These are phyloP conservation scores for Agelaius phoeniceus DNA, from an alignment of 2,113 vertebrate genomes.

Conservation along the genomic window DNA sequence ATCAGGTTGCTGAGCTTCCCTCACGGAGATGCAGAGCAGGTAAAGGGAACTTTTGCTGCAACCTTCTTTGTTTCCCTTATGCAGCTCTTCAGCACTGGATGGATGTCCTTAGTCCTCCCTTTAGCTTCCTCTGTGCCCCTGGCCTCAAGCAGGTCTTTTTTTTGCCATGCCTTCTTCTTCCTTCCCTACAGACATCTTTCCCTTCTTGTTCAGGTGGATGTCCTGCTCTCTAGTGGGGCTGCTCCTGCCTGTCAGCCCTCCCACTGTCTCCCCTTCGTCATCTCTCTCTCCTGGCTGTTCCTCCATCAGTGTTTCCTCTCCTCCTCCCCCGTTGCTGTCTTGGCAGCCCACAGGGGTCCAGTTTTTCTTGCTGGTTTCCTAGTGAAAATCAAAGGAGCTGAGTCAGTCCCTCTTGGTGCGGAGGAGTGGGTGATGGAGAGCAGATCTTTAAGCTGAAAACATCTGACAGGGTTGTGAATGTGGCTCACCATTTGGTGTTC, in stretches of 20 bases:
- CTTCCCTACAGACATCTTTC: neutral
- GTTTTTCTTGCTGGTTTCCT: neutral
- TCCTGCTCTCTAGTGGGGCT: neutral
- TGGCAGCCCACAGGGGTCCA: neutral
- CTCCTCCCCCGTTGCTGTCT: rapidly evolving
- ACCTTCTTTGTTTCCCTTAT: neutral
- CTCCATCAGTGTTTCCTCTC: neutral
- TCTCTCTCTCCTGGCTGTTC: neutral
- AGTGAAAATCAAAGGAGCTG: neutral
- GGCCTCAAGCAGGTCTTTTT: neutral
- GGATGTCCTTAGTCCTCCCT: neutral
- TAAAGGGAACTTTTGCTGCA: slow-evolving; percentile 1
- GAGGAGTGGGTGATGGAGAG: neutral
- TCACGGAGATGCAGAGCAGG: slow-evolving; percentile 94
- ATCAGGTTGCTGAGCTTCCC: slow-evolving; percentile 93
- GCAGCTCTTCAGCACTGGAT: neutral
- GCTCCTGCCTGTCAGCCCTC: neutral
- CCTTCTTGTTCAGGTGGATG: neutral
- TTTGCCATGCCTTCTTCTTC: neutral
- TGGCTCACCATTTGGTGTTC: slow-evolving; percentile 8
- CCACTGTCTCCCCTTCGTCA: neutral
- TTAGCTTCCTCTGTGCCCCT: neutral
- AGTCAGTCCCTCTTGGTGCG: neutral
- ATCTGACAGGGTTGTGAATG: neutral
- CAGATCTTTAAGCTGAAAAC: neutral